These are phyloP conservation scores for Rattus rattus DNA, from an alignment of 2,113 vertebrate genomes.

Conservation along the genomic window DNA sequence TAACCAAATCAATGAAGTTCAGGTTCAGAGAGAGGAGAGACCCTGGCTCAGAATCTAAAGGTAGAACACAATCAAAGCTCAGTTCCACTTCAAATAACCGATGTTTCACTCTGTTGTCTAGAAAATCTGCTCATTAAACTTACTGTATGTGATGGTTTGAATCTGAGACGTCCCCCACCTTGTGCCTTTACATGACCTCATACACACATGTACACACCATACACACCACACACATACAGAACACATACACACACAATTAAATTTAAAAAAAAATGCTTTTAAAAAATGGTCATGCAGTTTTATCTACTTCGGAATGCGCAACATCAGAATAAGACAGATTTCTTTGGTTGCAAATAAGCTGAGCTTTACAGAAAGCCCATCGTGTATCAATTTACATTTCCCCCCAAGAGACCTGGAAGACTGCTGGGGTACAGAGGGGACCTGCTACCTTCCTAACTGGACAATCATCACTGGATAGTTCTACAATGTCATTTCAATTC, in stretches of 20 bases:
- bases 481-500: not conserved
- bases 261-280: not conserved
- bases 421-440: not conserved
- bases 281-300: not conserved
- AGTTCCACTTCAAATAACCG: not conserved
- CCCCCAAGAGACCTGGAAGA: constrained; percentile 33
- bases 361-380: not conserved
- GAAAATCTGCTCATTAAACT: not conserved
- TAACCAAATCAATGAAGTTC: not conserved
- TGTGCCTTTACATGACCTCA: not conserved
- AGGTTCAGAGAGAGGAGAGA: too few species aligned
- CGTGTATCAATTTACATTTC: constrained; percentile 21
- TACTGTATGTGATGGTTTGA: not conserved
- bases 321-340: constrained; percentile 33
- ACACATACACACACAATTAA: not conserved
- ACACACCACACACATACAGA: not conserved
- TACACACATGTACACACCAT: not conserved
- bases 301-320: constrained; percentile 49
- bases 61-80: too few species aligned
- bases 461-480: not conserved
- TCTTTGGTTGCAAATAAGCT: not conserved
- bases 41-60: not conserved
- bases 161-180: not conserved
- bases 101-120: not conserved
- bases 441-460: not conserved